These are phyloP conservation scores for Pelmatolapia mariae DNA, from an alignment of 2,113 vertebrate genomes.

Conservation along the genomic window DNA sequence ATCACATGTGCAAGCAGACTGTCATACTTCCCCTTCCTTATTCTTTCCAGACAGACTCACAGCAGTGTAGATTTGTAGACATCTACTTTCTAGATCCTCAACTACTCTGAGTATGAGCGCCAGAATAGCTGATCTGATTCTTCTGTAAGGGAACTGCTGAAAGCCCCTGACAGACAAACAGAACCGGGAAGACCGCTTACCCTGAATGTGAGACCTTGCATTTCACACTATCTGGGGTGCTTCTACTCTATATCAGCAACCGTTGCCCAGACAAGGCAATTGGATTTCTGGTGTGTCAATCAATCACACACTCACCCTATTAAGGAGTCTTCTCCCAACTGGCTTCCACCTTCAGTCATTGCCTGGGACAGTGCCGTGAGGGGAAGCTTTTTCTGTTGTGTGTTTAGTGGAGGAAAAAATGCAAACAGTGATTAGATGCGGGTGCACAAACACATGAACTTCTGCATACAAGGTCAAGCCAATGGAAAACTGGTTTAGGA, in stretches of 20 bases:
- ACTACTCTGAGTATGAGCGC: neutral
- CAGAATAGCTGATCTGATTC: neutral
- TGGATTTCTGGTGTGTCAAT: slow-evolving; percentile 9
- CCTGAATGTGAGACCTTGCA: slow-evolving; percentile 2
- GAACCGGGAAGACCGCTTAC: neutral
- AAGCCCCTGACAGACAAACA: neutral
- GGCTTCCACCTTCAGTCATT: slow-evolving; percentile 86
- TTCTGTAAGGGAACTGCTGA: neutral
- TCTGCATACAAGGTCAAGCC: neutral
- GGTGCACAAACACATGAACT: neutral
- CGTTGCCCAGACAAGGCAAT: neutral
- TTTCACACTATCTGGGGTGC: slow-evolving; percentile 25
- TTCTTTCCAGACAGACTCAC: slow-evolving; percentile 14
- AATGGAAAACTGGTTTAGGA: slow-evolving; percentile 37
- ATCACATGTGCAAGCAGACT: neutral
- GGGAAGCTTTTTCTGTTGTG: slow-evolving; percentile 88
- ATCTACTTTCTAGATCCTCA: slow-evolving; percentile 49
- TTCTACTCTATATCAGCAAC: slow-evolving; percentile 15
- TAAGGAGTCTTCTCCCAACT: slow-evolving; percentile 90
- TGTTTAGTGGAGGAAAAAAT: neutral
- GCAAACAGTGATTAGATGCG: neutral
- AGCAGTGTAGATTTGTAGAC: neutral
- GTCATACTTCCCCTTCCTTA: slow-evolving; percentile 38
- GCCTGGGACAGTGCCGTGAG: slow-evolving; percentile 88
- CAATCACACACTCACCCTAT: slow-evolving; percentile 79